Evolutionary conservation across 2,797 vertebrate species (phyloP).

Genomic region (Geotrypetes seraphini): DNA sequence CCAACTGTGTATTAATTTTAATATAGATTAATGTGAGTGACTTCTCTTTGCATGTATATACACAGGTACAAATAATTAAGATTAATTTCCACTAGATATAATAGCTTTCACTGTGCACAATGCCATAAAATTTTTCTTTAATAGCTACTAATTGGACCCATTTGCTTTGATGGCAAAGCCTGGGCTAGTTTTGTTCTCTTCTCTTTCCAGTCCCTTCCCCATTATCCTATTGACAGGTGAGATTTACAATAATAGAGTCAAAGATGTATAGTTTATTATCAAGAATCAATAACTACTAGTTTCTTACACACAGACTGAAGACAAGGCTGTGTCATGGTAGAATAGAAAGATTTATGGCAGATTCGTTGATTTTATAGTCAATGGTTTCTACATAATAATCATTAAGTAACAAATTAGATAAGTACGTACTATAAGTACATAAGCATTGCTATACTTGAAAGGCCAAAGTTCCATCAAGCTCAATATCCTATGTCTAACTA

Average conservation of each 20-base stretch:
- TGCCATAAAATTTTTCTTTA: constrained; percentile 59
- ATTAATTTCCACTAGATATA: constrained; percentile 70
- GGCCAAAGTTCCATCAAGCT: no score
- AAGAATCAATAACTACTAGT: constrained; percentile 12
- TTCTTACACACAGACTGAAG: neutral
- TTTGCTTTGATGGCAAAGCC: constrained; percentile 61
- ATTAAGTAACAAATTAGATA: no score
- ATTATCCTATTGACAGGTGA: constrained; percentile 24
- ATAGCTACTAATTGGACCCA: constrained; percentile 62
- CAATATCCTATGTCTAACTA: no score
- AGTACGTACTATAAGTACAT: no score
- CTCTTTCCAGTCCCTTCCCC: constrained; percentile 16
- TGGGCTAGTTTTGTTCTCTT: constrained; percentile 58
- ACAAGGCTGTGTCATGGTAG: neutral
- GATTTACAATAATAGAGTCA: constrained; percentile 28
- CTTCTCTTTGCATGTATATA: constrained; percentile 61
- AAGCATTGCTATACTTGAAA: no score
- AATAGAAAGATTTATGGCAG: neutral
- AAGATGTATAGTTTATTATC: constrained; percentile 17
- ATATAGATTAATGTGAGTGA: constrained; percentile 88
- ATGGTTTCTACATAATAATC: no score
- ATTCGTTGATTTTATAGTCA: neutral
- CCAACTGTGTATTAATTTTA: constrained; percentile 58
- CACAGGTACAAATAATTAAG: constrained; percentile 75
- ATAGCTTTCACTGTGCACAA: constrained; percentile 63